A percentile compares a stretch with the other conserved stretches of the same genome.
These are phyloP conservation scores for Decapterus maruadsi DNA, from an alignment of 2,797 vertebrate species.

Conservation along the genomic window DNA sequence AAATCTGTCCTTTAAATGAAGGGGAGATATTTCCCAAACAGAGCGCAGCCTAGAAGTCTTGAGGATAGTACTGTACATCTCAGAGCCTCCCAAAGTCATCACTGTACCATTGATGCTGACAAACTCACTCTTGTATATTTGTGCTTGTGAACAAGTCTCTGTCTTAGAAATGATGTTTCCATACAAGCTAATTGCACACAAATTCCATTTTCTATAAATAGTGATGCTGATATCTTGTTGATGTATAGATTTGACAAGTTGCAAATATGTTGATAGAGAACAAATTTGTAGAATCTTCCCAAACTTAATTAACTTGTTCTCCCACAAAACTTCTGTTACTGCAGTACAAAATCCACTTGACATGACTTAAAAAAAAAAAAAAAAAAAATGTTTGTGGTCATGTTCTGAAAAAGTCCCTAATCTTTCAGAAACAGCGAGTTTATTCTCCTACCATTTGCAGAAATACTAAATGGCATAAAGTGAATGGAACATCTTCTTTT, in stretches of 20 bases:
- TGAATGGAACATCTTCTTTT: not conserved
- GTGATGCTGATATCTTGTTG: not conserved
- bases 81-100: slow-evolving; percentile 3
- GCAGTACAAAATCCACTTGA: no score
- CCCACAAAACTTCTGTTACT: no score
- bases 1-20: not conserved
- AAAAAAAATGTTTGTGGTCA: not conserved
- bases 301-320: not conserved
- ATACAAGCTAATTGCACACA: not conserved
- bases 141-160: not conserved
- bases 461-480: slow-evolving; percentile 14
- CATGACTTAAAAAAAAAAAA: no score
- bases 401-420: not conserved
- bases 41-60: not conserved
- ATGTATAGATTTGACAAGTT: not conserved
- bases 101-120: slow-evolving; percentile 2
- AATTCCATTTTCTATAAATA: not conserved
- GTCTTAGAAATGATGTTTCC: not conserved
- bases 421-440: no score
- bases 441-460: not conserved
- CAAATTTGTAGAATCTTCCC: not conserved
- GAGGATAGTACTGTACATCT: not conserved
- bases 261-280: not conserved
- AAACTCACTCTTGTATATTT: not conserved
- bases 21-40: slow-evolving; percentile 12